phyloP scores from a whole-genome alignment of 2,797 vertebrate species.

The Luscinia luscinia region DNA sequence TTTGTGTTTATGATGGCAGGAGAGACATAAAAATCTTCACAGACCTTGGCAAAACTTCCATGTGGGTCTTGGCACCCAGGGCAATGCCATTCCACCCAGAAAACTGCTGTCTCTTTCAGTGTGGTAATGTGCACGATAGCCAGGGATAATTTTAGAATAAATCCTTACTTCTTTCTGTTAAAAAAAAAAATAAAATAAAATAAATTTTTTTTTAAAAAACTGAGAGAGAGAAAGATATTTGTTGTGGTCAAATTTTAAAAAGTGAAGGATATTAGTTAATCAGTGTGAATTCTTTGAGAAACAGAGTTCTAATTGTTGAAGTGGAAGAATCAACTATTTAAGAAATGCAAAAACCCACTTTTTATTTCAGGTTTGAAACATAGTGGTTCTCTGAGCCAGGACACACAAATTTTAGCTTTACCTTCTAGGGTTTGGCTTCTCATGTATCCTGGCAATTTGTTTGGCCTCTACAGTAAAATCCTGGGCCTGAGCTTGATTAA shows the following conservation, averaged over 20 bases:
- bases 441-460: conserved; percentile 54
- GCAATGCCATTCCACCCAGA: conserved; percentile 56
- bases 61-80: conserved; percentile 48
- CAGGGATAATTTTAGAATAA: conserved; percentile 53
- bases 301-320: conserved; percentile 58
- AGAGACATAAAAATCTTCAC: conserved; percentile 30
- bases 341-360: conserved; percentile 53
- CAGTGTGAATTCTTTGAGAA: conserved; percentile 47
- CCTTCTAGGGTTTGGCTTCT: conserved; percentile 75
- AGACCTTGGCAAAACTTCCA: conserved; percentile 27
- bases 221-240: neutral
- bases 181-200: no score
- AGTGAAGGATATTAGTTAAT: conserved; percentile 24
- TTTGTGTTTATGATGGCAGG: conserved; percentile 47
- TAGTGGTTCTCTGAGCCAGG: conserved; percentile 51
- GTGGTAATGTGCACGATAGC: conserved; percentile 25
- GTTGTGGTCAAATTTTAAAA: conserved; percentile 35
- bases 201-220: no score
- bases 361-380: conserved; percentile 59
- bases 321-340: conserved; percentile 58
- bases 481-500: conserved; percentile 85
- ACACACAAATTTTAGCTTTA: conserved; percentile 71
- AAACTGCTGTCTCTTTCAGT: conserved; percentile 54
- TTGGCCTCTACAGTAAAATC: conserved; percentile 63
- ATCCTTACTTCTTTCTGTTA: neutral